Conservation (phyloP, 1,140 invertebrate species). For the Conus ventricosus region DNA sequence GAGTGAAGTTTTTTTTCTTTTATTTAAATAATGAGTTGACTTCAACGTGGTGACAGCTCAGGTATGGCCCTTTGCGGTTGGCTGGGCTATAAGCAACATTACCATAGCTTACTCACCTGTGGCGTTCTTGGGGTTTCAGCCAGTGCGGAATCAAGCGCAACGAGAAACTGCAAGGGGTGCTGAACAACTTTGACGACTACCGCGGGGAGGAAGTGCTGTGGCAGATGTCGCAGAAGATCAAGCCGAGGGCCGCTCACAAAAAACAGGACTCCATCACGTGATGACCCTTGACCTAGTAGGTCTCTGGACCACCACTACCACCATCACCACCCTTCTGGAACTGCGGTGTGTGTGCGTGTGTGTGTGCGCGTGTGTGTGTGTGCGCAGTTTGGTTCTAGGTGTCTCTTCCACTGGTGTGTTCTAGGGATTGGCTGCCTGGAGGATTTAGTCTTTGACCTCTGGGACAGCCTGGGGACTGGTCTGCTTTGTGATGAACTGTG, state of each 20-base stretch:
- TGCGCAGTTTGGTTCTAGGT: not conserved
- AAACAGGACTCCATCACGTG: constrained; percentile 40
- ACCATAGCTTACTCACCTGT: no score
- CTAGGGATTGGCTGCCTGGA: no score
- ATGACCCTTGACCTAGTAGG: not conserved
- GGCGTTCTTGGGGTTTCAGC: constrained; percentile 73
- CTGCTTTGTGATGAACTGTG: no score
- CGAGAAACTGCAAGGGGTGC: constrained; percentile 94
- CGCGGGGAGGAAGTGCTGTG: constrained; percentile 97
- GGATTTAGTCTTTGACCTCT: no score
- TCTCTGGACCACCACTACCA: not conserved
- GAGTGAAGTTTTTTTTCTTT: no score
- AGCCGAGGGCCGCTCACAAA: constrained; percentile 81
- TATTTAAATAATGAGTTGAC: no score
- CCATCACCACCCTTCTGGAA: no score
- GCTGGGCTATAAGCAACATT: no score
- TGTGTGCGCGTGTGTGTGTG: constrained; percentile 3
- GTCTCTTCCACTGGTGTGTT: no score
- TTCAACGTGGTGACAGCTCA: no score
- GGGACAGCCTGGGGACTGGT: no score
- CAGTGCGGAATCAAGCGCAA: constrained; percentile 82
- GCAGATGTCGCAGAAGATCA: constrained; percentile 97
- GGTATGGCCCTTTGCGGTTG: no score
- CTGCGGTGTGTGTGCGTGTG: not conserved
- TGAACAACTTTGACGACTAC: constrained; percentile 97